A percentile compares a stretch with the other conserved stretches of the same genome.
These are phyloP conservation scores for Protaetia brevitarsis DNA, from an alignment of 1,140 invertebrate genomes.

Conservation along the genomic window DNA sequence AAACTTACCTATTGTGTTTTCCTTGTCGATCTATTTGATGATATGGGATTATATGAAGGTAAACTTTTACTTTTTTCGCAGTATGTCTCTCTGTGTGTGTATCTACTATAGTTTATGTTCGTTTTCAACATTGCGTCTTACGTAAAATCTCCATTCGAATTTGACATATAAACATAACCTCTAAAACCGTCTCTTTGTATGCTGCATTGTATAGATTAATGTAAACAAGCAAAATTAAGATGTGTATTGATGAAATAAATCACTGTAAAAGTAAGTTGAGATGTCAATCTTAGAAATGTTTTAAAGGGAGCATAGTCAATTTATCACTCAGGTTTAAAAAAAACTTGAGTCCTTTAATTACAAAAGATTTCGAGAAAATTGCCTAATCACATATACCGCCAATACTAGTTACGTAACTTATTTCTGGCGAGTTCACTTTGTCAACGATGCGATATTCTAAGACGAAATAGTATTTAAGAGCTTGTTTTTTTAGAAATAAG, in stretches of 20 bases:
- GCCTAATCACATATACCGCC: background rate
- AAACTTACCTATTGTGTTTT: background rate
- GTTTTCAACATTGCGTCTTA: too few species aligned
- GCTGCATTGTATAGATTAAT: too few species aligned
- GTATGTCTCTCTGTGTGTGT: background rate
- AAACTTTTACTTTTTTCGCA: background rate
- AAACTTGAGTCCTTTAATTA: background rate
- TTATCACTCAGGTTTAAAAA: background rate
- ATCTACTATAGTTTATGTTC: too few species aligned
- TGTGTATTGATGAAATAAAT: background rate
- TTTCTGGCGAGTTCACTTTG: background rate
- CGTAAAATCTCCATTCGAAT: background rate
- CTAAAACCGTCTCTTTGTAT: background rate
- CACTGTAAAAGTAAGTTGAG: background rate
- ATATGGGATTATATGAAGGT: conserved; percentile 26
- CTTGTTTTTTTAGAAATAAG: too few species aligned
- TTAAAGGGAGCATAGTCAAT: background rate
- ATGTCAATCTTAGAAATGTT: too few species aligned
- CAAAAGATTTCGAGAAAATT: background rate
- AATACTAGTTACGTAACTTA: background rate
- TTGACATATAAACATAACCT: conserved; percentile 7
- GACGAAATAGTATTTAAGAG: too few species aligned
- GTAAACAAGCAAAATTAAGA: too few species aligned
- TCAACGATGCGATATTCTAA: background rate
- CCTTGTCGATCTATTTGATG: background rate